phyloP scores from a whole-genome alignment of 1,140 invertebrate species.

The Platyscapa corneri region DNA sequence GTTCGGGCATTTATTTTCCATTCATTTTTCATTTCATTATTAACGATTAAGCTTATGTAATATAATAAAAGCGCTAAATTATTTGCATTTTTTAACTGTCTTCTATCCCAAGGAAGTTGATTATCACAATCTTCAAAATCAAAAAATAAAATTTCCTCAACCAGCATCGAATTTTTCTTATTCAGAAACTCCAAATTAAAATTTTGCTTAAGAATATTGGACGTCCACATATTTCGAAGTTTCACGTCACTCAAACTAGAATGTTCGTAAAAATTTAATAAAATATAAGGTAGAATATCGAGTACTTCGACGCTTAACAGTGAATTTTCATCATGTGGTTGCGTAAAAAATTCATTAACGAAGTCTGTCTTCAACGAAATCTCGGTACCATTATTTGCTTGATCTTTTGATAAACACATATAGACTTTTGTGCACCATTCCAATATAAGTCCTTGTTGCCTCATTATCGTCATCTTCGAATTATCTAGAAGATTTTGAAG shows the following conservation, averaged over 20 bases:
- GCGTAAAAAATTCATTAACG: conserved; percentile 62
- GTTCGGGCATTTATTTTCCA: conserved; percentile 24
- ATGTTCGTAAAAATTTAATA: conserved; percentile 67
- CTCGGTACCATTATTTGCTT: not conserved
- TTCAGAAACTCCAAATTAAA: conserved; percentile 37
- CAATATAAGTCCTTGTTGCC: conserved; percentile 66
- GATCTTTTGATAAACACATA: not conserved
- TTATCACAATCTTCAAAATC: conserved; percentile 43
- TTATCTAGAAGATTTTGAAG: conserved; percentile 63
- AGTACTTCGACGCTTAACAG: conserved; percentile 45
- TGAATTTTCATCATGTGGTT: not conserved
- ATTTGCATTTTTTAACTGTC: conserved; percentile 52
- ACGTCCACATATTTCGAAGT: conserved; percentile 58
- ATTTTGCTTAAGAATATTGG: conserved; percentile 45
- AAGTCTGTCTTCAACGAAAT: conserved; percentile 34
- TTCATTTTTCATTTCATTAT: conserved; percentile 11
- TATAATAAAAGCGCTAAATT: conserved; percentile 62
- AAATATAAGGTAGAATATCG: conserved; percentile 59
- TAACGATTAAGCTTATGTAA: conserved; percentile 43
- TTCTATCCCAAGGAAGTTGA: conserved; percentile 38
- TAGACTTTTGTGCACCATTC: conserved; percentile 49
- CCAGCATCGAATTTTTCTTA: conserved; percentile 47
- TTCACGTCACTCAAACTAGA: conserved; percentile 57
- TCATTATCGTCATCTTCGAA: conserved; percentile 61
- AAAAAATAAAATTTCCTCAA: conserved; percentile 52